These are phyloP conservation scores for Echinarachnius parma DNA, from an alignment of 53 echinoderm and acorn worm species.

Conservation along the genomic window DNA sequence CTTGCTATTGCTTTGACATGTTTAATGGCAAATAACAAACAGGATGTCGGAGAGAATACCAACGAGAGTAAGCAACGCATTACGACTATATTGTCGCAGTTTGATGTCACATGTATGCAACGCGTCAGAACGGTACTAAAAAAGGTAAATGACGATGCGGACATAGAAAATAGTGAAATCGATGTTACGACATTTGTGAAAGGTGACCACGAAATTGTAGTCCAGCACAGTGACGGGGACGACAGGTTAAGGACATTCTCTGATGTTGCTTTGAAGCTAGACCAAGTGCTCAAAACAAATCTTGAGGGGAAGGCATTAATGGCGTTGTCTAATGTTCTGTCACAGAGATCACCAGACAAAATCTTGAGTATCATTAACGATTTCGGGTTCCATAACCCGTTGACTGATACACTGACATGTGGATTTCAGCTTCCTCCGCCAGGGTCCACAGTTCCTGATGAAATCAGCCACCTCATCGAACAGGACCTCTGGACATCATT, in stretches of 20 bases:
- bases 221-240: conserved; percentile 7
- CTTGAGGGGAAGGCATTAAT: too few relatives aligned
- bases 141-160: background rate
- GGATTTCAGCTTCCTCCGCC: conserved; percentile 18
- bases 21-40: too few relatives aligned
- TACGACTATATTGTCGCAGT: too few relatives aligned
- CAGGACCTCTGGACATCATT: conserved; percentile 65
- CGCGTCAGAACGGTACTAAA: background rate
- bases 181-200: conserved; percentile 7
- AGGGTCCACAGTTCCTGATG: conserved; percentile 54
- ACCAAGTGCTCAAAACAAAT: too few relatives aligned
- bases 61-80: too few relatives aligned
- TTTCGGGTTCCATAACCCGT: too few relatives aligned
- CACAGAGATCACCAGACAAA: conserved; percentile 2
- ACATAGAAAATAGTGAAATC: conserved; percentile 16
- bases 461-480: conserved; percentile 61
- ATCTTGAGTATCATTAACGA: background rate
- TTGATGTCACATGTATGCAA: conserved; percentile 26
- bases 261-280: too few relatives aligned
- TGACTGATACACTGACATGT: too few relatives aligned
- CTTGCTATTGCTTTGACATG: too few relatives aligned
- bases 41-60: too few relatives aligned
- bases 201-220: background rate
- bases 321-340: conserved; percentile 3
- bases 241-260: background rate